Evolutionary conservation across 2,113 vertebrate genomes (phyloP).

Genomic region (Tyto alba): DNA sequence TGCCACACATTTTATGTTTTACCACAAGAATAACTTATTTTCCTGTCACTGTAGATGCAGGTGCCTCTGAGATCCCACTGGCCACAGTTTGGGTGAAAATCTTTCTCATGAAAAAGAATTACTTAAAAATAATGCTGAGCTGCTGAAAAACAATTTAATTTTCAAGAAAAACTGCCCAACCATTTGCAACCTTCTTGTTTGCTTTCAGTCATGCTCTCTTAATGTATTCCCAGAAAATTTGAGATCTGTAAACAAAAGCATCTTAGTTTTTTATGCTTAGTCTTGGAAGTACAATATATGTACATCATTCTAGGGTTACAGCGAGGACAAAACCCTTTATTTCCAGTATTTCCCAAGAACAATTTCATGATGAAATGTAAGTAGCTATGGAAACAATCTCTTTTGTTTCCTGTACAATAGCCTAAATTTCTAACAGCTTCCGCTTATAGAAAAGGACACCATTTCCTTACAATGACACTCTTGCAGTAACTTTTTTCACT

Average conservation of each 20-base stretch:
- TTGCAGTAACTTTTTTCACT: not conserved
- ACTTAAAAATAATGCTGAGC: not conserved
- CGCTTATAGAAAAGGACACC: not conserved
- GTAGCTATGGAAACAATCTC: slow-evolving; percentile 9
- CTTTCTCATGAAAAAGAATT: not conserved
- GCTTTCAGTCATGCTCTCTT: not conserved
- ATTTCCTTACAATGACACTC: not conserved
- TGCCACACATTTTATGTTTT: not conserved
- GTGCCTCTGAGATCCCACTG: not conserved
- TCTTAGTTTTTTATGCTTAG: not conserved
- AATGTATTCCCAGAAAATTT: not conserved
- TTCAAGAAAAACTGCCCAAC: not conserved
- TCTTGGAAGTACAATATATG: not conserved
- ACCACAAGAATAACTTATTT: not conserved
- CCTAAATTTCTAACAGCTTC: not conserved
- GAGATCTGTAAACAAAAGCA: not conserved
- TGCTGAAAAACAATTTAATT: not conserved
- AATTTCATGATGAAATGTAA: not conserved
- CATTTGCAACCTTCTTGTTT: not conserved
- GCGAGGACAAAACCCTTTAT: not conserved
- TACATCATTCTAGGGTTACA: not conserved
- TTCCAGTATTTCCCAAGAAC: not conserved
- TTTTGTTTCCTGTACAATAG: not conserved
- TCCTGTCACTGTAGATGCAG: not conserved
- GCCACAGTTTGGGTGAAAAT: not conserved